Conservation (phyloP, 2,113 vertebrate genomes). For the Cathartes aura region DNA sequence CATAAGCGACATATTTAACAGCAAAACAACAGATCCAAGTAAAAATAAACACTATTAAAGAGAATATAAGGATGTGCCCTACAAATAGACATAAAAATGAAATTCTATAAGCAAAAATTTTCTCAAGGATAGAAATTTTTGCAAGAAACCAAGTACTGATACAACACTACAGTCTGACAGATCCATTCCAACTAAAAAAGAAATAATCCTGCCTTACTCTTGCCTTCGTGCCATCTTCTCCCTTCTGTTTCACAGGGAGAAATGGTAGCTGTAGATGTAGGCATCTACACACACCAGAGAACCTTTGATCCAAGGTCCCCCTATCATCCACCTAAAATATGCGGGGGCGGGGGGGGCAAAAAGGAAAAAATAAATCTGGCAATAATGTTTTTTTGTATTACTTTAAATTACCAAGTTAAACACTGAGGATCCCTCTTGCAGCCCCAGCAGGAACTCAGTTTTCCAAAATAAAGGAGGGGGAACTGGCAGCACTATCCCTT, state of each 20-base stretch:
- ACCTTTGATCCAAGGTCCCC: not conserved
- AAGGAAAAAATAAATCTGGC: not conserved
- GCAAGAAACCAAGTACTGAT: not conserved
- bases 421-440: not conserved
- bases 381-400: not conserved
- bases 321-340: not conserved
- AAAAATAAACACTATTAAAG: not conserved
- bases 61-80: not conserved
- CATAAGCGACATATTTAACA: rapidly evolving
- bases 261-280: rapidly evolving
- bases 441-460: not conserved
- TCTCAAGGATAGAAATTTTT: not conserved
- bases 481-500: not conserved
- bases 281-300: not conserved
- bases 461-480: not conserved
- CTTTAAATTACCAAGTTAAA: not conserved
- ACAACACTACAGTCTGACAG: not conserved
- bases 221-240: not conserved
- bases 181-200: not conserved
- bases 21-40: not conserved
- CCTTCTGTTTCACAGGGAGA: not conserved
- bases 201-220: not conserved
- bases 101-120: not conserved
- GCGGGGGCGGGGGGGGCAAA: rapidly evolving
- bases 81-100: not conserved